Evolutionary conservation across 1,140 invertebrate species (phyloP), one percentile per base, ranked within the genome.

Genomic region (Philopotamus ludificatus): DNA sequence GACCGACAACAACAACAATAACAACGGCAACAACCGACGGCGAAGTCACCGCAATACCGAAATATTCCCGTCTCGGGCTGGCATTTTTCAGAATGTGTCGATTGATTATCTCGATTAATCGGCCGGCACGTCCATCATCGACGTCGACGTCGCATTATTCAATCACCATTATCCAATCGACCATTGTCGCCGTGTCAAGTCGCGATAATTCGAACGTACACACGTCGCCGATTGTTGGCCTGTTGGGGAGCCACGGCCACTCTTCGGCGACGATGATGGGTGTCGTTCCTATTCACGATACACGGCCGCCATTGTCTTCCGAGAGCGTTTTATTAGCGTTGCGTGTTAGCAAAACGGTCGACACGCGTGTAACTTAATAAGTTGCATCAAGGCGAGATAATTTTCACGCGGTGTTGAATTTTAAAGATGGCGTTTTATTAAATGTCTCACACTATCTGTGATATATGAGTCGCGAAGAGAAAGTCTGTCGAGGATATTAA

Each of bases 361-460:
- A 47, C 18, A 47, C 34, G 20, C 20, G 15, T 58, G 55, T 58
- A 58, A 58, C 55, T 34, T 58, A 58, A 58, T 25, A 34, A 58
- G 55, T 18, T 21, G 20, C 34, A 44, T 44, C 55, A 26, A 22
- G 55, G 55, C 55, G 55, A 45, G 16, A 26, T 23, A 44, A 58
- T 58, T 58, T 58, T 58, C 55, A 58, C 55, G 55, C 15, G 45
- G 45, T 58, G 45, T 58, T 58, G 55, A 58, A 58, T 58, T 58
- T 44, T 58, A 26, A 58, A 47, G 44, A 47, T 47, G 44, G 44
- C 15, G 44, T 16, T 9, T 20, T 8, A 9, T 15, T 34, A 34
- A 34, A n/a, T n/a, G n/a, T n/a, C n/a, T n/a, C n/a, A n/a, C n/a
- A n/a, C n/a, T n/a, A n/a, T n/a, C n/a, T n/a, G n/a, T n/a, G n/a